A percentile compares a stretch with the other conserved stretches of the same genome.
Conservation (phyloP, 2,888 invertebrate genomes). For the Hipparchia semele region DNA sequence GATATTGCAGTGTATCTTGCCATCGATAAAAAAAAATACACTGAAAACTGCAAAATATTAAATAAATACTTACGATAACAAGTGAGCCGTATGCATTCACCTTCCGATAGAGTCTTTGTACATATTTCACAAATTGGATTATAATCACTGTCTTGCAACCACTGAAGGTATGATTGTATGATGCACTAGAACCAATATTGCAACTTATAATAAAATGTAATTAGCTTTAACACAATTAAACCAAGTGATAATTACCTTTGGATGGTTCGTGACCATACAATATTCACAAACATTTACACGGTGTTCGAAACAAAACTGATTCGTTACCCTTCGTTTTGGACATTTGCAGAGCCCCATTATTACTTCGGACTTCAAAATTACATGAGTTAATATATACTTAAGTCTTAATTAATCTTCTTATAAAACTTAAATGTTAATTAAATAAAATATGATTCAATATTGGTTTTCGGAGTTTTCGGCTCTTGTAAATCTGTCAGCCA, state of each 20-base stretch:
- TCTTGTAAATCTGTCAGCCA: slow-evolving; percentile 43
- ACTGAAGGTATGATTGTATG: slow-evolving; percentile 98
- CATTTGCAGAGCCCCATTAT: slow-evolving; percentile 99
- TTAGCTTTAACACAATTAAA: slow-evolving; percentile 6
- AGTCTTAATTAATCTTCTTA: slow-evolving; percentile 14
- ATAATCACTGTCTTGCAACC: slow-evolving; percentile 99
- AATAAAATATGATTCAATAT: slow-evolving; percentile 22
- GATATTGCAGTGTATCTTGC: too few species aligned
- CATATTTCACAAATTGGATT: slow-evolving; percentile 97
- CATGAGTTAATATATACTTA: slow-evolving; percentile 30
- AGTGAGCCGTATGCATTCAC: slow-evolving; percentile 93
- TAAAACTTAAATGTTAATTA: neutral
- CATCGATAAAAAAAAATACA: neutral
- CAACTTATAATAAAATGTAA: neutral
- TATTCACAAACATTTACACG: slow-evolving; percentile 99
- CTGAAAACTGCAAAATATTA: neutral
- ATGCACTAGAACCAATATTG: slow-evolving; percentile 90
- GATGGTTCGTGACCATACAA: slow-evolving; percentile 98
- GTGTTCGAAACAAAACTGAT: slow-evolving; percentile 99
- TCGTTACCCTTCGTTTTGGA: slow-evolving; percentile 97
- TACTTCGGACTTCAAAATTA: slow-evolving; percentile 38
- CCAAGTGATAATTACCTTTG: slow-evolving; percentile 86
- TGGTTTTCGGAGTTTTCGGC: slow-evolving; percentile 19
- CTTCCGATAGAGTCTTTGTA: slow-evolving; percentile 89
- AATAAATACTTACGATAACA: slow-evolving; percentile 92